phyloP scores from a whole-genome alignment of 2,797 vertebrate species.

The Staurois parvus region DNA sequence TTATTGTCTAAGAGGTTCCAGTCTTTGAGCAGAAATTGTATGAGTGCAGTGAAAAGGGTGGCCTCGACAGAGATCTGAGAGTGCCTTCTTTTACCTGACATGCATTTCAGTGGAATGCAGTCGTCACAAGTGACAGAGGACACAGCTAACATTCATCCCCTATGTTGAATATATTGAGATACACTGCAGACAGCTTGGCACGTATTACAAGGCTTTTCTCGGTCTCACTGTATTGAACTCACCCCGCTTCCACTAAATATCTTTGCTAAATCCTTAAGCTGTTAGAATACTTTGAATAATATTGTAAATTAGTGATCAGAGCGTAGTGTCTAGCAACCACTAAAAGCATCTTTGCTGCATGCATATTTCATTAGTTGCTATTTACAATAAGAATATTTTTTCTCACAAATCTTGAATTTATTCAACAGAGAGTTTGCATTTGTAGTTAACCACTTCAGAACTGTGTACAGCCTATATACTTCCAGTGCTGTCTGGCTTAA shows the following conservation, averaged over 20 bases:
- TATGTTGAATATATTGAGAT: constrained; percentile 46
- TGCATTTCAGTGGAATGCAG: constrained; percentile 47
- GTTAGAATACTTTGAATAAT: constrained; percentile 1
- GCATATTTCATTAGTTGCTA: not conserved
- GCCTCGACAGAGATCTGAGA: constrained; percentile 60
- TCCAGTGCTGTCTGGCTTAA: no score
- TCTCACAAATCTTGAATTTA: not conserved
- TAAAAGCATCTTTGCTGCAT: not conserved
- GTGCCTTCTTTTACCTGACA: constrained; percentile 45
- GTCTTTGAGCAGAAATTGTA: constrained; percentile 51
- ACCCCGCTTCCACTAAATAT: not conserved
- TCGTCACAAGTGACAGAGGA: constrained; percentile 43
- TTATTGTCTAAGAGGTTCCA: constrained; percentile 50
- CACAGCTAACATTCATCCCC: constrained; percentile 34
- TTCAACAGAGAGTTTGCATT: not conserved
- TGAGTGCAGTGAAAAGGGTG: constrained; percentile 29
- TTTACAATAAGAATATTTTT: not conserved
- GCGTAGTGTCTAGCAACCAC: not conserved
- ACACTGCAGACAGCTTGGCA: constrained; percentile 17
- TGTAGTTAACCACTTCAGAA: not conserved
- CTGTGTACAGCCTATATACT: no score
- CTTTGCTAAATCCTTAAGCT: not conserved
- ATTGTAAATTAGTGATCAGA: not conserved
- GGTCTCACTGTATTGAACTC: not conserved
- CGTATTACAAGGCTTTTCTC: constrained; percentile 6